Conservation (phyloP, 2,113 vertebrate genomes). For the Pseudorasbora parva region DNA sequence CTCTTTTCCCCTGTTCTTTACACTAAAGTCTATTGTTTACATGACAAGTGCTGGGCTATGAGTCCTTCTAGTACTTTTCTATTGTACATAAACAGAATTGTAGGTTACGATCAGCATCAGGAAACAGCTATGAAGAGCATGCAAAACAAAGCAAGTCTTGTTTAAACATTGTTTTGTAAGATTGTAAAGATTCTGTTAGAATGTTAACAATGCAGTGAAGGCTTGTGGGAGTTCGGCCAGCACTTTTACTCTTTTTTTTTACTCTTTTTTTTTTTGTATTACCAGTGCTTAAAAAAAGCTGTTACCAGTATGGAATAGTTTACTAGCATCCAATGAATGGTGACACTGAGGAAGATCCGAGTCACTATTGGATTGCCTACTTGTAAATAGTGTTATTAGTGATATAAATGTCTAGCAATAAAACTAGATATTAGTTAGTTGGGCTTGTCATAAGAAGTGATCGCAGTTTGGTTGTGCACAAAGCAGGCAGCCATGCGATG, state of each 20-base stretch:
- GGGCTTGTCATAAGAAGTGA: background rate
- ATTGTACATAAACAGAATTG: background rate
- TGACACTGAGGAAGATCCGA: background rate
- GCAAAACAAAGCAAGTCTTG: slow-evolving; percentile 26
- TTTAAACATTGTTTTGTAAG: background rate
- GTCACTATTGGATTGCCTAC: background rate
- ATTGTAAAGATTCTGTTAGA: background rate
- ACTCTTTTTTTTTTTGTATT: too few relatives aligned
- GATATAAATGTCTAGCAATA: background rate
- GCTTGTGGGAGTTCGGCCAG: background rate
- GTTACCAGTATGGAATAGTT: too few relatives aligned
- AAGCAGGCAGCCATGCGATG: slow-evolving; percentile 34
- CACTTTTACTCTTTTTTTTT: background rate
- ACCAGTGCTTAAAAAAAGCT: slow-evolving; percentile 5
- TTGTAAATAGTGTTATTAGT: background rate
- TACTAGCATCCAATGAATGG: background rate
- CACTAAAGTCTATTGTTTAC: slow-evolving; percentile 14
- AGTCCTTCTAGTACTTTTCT: slow-evolving; percentile 17
- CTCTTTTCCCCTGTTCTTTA: background rate
- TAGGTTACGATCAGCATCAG: slow-evolving; percentile 2
- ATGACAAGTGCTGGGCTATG: background rate
- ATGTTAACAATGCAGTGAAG: slow-evolving; percentile 22
- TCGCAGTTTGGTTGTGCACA: background rate
- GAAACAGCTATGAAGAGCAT: slow-evolving; percentile 11
- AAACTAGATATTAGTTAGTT: background rate